Conservation (phyloP, 2,888 invertebrate genomes). For the Osedax fenrisi region DNA sequence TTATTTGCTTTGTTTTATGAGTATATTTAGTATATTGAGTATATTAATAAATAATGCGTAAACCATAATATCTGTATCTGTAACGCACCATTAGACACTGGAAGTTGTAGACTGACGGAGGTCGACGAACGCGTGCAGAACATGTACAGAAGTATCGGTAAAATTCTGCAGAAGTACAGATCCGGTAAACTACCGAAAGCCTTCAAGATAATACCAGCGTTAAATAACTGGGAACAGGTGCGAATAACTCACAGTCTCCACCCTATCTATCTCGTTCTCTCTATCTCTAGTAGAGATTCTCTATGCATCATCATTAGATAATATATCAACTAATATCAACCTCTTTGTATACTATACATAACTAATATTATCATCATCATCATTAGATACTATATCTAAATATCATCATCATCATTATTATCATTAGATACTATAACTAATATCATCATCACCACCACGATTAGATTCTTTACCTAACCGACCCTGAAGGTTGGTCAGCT, state of each 20-base stretch:
- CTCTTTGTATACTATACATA: too few species aligned
- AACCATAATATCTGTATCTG: too few species aligned
- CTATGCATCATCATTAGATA: too few species aligned
- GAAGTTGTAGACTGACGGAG: conserved; percentile 53
- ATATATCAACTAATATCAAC: too few species aligned
- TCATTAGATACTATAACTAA: too few species aligned
- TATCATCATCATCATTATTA: too few species aligned
- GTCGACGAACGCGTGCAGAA: conserved; percentile 64
- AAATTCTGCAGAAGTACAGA: conserved; percentile 73
- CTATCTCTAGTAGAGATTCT: too few species aligned
- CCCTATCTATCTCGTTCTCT: neutral
- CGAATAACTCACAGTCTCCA: conserved; percentile 39
- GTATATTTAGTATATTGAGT: neutral
- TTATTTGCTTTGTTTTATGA: neutral
- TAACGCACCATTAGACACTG: neutral
- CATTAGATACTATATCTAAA: too few species aligned
- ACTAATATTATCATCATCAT: too few species aligned
- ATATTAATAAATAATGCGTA: too few species aligned
- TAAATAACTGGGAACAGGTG: conserved; percentile 82
- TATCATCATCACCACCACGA: too few species aligned
- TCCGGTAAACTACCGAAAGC: conserved; percentile 94
- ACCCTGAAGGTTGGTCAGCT: conserved; percentile 90
- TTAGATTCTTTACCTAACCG: conserved; percentile 54
- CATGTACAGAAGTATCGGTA: conserved; percentile 79
- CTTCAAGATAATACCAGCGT: conserved; percentile 84